Base-by-base conservation (phyloP, 2,888 invertebrate genomes). In the Eilema depressum region DNA sequence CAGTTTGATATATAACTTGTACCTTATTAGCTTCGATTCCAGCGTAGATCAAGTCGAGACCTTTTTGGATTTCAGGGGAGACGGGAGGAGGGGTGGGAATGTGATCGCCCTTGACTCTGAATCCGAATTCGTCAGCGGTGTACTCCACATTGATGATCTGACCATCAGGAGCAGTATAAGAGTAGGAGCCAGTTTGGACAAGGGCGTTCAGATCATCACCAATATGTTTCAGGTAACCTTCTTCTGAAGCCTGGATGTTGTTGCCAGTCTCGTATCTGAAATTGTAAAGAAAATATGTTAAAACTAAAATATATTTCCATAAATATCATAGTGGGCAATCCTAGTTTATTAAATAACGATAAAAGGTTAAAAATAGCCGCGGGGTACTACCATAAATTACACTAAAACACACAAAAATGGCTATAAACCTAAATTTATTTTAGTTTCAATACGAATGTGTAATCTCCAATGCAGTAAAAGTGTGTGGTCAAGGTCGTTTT, bases 41-140 rank as follows among this genome's bases (percentile, higher is more conserved):
- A 72, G 97, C 98, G 90, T 97, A 98, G 91, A 98, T 98, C 87
- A 98, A 96, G 91, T 98, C 98, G 75, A 98, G 96, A 69, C 98
- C 98, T 89, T 98, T 98, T 92, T 98, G 98, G 85, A 98, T 98
- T 95, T 98, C 98, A 76, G 97, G 96, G 68, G 98, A 97, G 33
- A 98, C 97, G 75, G 98, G 98, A 20, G 98, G 98, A 75, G 98
- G 97, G 66, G 98, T 98, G 76, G 98, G 98, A 86, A 98, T 96
- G 88, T 98, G 98, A 89, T 97, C 97, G 0, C 98, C 98, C 80
- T 96, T 96, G 66, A 97, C 97, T 80, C 97, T 97, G 96, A 98
- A 98, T 64, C 98, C 98, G 83, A 96, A 96, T 89, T 98, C 98
- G 85, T 98, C 98, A 82, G 98, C 98, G 25, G 97, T 97, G 90